Evolutionary conservation across 2,888 invertebrate genomes (phyloP), one percentile per base, ranked within the genome.

Genomic region (Seira sanloemensis): DNA sequence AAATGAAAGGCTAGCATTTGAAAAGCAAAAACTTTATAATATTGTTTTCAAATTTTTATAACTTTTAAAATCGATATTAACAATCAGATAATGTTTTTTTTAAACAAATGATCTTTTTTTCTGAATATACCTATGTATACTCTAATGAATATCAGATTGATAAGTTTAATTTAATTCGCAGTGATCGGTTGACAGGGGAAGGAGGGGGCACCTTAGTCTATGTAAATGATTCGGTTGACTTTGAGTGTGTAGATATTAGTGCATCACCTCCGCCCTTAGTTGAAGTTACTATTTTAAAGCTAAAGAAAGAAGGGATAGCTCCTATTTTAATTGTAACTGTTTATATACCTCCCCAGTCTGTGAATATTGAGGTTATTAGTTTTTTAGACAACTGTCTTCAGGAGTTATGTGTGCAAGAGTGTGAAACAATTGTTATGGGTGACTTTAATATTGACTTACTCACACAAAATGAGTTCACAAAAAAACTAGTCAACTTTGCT

Each of bases 401-500:
- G 5, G 4, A 7, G 12, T 37, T 12, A 7, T 37, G 12, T 7
- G 37, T 37, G 5, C 12, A 4, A 37, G 37, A 37, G 12, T 37
- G 5, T 37, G 5, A 12, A 37, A 37, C 12, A 37, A 25, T 81
- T 16, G 19, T 76, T 1, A 37, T 37, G 16, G 81, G 81, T 0
- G 81, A 81, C 19, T 65, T 75, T 62, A 81, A 81, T 65, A 25
- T 81, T 0, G 58, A 81, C 24, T 25, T 81, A 65, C 16, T 80
- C 16, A n/a, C 50, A 2, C 2, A 50, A 50, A 50, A 50, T 37
- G 4, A 4, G 12, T 37, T 37, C 16, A 50, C 5, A 27, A 25
- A 7, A 65, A 58, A 9, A 25, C 26, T 27, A 2, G 68, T 19
- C 18, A 72, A 37, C n/a, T n/a, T n/a, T n/a, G n/a, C n/a, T n/a